Evolutionary conservation across 2,888 invertebrate species (phyloP).

Genomic region (Andrena bicolor): DNA sequence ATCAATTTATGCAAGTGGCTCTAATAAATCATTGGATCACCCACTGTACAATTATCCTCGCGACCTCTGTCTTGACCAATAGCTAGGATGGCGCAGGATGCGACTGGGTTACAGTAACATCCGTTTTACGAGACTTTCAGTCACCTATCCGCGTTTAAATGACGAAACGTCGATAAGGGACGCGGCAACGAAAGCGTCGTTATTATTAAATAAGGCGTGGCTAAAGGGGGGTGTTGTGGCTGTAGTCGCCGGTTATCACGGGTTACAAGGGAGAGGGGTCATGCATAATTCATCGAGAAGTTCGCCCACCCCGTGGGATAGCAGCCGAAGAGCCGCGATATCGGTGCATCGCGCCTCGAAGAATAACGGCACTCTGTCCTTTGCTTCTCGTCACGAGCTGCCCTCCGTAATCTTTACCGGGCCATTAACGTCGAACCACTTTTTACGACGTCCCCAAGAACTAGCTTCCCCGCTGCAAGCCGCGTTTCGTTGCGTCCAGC

Average conservation of each 20-base stretch:
- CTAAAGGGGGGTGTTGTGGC: conserved; percentile 44
- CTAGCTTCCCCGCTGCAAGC: background rate
- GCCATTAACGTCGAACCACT: conserved; percentile 70
- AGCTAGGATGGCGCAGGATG: background rate
- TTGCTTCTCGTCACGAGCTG: conserved; percentile 46
- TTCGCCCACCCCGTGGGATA: conserved; percentile 55
- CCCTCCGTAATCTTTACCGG: conserved; percentile 66
- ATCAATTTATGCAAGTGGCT: no score
- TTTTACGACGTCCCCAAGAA: conserved; percentile 49
- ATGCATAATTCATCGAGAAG: conserved; percentile 77
- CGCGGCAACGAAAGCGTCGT: conserved; percentile 41
- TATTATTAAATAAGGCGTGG: conserved; percentile 69
- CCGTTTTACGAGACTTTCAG: background rate
- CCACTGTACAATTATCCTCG: background rate
- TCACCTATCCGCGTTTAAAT: conserved; percentile 17
- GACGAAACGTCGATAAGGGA: conserved; percentile 41
- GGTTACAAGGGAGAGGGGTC: conserved; percentile 60
- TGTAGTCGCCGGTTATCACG: conserved; percentile 55
- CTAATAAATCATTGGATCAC: no score
- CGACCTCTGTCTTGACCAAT: background rate
- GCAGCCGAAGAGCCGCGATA: conserved; percentile 46
- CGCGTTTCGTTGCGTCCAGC: conserved; percentile 3
- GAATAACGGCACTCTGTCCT: conserved; percentile 66
- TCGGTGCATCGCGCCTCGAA: conserved; percentile 62
- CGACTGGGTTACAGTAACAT: background rate